Base-by-base conservation (phyloP, 2,888 invertebrate genomes). In the Minunthozetes semirufus region DNA sequence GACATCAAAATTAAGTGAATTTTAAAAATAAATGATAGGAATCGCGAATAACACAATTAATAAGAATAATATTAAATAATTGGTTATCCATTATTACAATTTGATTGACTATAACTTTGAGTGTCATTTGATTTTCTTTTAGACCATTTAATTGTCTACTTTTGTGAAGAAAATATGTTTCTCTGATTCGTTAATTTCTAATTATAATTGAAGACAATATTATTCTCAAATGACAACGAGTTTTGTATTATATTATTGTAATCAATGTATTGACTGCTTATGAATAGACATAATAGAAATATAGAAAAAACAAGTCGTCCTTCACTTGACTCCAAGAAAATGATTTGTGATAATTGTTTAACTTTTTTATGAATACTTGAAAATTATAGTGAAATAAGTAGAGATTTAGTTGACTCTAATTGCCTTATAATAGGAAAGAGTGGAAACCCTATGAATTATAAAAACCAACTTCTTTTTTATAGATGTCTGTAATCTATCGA, bases 271-370 rank as follows among this genome's bases (percentile, higher is more conserved):
- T 56, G 4, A 56, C 59, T 59, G 1, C 17, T 59, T 27, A 59
- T 59, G 59, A 59, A 59, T 27, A 59, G 2, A 59, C 29, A 66
- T 38, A 15, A 42, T 1, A 66, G n/a, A 42, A 66, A 22, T n/a
- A 38, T 8, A 33, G 13, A 33, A 13, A 63, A 63, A 66, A 66
- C 38, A 66, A 66, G 66, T 1, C 66, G 66, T 33, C 66, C 66
- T 66, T 66, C 66, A 22, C 11, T 42, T 66, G 29, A 27, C 25
- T 29, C 6, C 2, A 11, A 29, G 27, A 59, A 66, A 66, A 66
- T 66, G 66, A 66, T 66, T 66, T 66, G 33, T 33, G n/a, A 63
- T 66, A 22, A 66, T 19, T 66, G n/a, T 66, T 42, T 66, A 42
- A 66, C 63, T 11, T 19, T 33, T 56, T 56, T 25, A 53, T 25